phyloP scores from a whole-genome alignment of 2,113 vertebrate species.

The Ovis aries region ARS-UI_Ramb_v3.0 NC_056056.1:83496501-83497000 shows the following conservation, averaged over 20 bases:
- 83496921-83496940: not conserved
- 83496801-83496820: not conserved
- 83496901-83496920: not conserved
- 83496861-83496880: not conserved
- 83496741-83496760: not conserved
- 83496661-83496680: not conserved
- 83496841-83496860: not conserved
- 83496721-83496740: not conserved
- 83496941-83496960: not conserved
- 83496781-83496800: not conserved
- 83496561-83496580: not conserved
- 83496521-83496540: not conserved
- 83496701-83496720: not conserved
- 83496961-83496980: not conserved
- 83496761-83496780: not conserved
- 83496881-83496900: not conserved
- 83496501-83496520: not conserved
- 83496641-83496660: not conserved
- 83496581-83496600: not conserved
- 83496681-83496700: not conserved
- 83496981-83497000: not conserved
- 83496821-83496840: not conserved
- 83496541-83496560: not conserved
- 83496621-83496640: not conserved
- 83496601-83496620: not conserved